Evolutionary conservation across 30 jellyfish, hydroid and myxozoan genomes (phyloP).

Genomic region (Aurelia coerulea): DNA sequence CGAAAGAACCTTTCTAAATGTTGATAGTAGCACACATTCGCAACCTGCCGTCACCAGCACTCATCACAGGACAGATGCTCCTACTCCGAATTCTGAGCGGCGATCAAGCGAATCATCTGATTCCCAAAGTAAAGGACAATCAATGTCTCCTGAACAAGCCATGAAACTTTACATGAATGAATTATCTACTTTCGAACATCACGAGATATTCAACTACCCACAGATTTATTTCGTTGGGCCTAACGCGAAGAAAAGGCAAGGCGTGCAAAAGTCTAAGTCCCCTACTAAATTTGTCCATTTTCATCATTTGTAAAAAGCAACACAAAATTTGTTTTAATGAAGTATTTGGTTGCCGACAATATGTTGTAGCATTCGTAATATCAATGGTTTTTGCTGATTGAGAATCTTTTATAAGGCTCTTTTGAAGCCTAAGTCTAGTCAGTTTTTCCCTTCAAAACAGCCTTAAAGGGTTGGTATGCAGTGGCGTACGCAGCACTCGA

Average conservation of each 20-base stretch:
- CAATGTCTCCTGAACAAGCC: slow-evolving; percentile 91
- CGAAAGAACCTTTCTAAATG: slow-evolving; percentile 78
- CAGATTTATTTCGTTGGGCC: slow-evolving; percentile 96
- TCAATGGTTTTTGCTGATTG: too few relatives aligned
- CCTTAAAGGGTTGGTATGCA: too few relatives aligned
- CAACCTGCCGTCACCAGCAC: slow-evolving; percentile 54
- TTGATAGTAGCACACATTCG: slow-evolving; percentile 48
- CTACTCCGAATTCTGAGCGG: slow-evolving; percentile 80
- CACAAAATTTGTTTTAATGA: too few relatives aligned
- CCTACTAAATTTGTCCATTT: too few relatives aligned
- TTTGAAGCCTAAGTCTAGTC: too few relatives aligned
- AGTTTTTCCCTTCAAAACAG: too few relatives aligned
- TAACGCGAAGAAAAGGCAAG: slow-evolving; percentile 94
- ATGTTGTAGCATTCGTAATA: too few relatives aligned
- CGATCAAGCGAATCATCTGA: slow-evolving; percentile 91
- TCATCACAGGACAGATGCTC: slow-evolving; percentile 56
- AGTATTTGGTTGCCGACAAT: too few relatives aligned
- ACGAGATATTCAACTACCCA: slow-evolving; percentile 91
- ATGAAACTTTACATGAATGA: slow-evolving; percentile 93
- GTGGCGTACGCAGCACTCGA: too few relatives aligned
- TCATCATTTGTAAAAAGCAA: too few relatives aligned
- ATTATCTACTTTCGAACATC: slow-evolving; percentile 93
- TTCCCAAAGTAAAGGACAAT: slow-evolving; percentile 88
- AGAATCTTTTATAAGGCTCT: too few relatives aligned
- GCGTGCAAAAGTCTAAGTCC: slow-evolving; percentile 19